phyloP scores from a whole-genome alignment of 2,888 invertebrate genomes.

The Leucophora obtusa region DNA sequence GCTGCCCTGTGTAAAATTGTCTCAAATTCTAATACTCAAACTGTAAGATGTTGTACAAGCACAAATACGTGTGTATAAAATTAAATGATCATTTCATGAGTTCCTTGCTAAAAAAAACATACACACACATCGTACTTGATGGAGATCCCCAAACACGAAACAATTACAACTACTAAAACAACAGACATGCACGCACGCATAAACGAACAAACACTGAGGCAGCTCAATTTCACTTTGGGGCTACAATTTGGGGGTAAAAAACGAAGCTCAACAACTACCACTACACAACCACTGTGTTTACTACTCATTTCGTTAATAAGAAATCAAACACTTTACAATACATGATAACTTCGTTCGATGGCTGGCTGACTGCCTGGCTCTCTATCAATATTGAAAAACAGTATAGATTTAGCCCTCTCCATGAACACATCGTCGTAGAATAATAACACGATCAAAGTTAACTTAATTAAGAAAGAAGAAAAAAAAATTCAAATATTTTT shows the following conservation, averaged over 20 bases:
- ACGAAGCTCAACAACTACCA: slow-evolving; percentile 38
- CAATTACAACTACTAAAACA: slow-evolving; percentile 1
- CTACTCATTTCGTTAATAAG: slow-evolving; percentile 8
- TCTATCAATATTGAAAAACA: slow-evolving; percentile 51
- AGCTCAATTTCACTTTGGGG: slow-evolving; percentile 8
- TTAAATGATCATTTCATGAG: slow-evolving; percentile 15
- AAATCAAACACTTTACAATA: slow-evolving; percentile 21
- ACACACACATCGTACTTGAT: background rate
- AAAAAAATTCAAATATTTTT: slow-evolving; percentile 26
- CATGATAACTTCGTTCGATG: slow-evolving; percentile 56
- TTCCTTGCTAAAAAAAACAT: slow-evolving; percentile 26
- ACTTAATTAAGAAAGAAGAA: slow-evolving; percentile 23
- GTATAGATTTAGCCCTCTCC: slow-evolving; percentile 63
- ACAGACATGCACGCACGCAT: background rate
- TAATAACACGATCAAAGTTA: slow-evolving; percentile 39
- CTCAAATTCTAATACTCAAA: slow-evolving; percentile 1
- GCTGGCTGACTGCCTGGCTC: slow-evolving; percentile 40
- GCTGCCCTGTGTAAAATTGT: background rate
- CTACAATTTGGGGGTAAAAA: slow-evolving; percentile 38
- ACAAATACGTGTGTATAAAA: background rate
- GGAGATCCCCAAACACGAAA: background rate
- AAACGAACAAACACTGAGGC: background rate
- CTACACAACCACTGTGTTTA: slow-evolving; percentile 6
- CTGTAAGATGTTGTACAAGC: background rate
- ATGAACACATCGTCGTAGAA: slow-evolving; percentile 57